Evolutionary conservation across 2,888 invertebrate species (phyloP).

Genomic region (Spodoptera picta): DNA sequence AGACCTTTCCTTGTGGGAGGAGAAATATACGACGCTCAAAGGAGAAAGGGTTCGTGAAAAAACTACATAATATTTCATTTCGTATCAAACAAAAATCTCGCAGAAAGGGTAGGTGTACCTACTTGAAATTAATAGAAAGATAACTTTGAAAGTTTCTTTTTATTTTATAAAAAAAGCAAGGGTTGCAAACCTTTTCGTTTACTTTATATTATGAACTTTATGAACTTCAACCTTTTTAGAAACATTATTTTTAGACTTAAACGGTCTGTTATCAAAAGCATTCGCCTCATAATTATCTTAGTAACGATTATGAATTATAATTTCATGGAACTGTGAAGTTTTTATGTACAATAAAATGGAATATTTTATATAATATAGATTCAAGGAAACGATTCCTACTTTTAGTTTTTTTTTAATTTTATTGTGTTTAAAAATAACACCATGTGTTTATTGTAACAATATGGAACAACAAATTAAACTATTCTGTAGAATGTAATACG

Average conservation of each 20-base stretch:
- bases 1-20: too few relatives aligned
- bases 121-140: conserved; percentile 82
- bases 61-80: conserved; percentile 43
- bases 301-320: conserved; percentile 1
- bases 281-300: conserved; percentile 13
- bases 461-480: too few relatives aligned
- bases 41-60: conserved; percentile 35
- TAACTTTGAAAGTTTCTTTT: conserved; percentile 72
- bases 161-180: conserved; percentile 78
- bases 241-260: conserved; percentile 46
- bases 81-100: conserved; percentile 59
- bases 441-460: too few relatives aligned
- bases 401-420: too few relatives aligned
- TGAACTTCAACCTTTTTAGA: conserved; percentile 60
- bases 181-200: conserved; percentile 72
- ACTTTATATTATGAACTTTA: conserved; percentile 74
- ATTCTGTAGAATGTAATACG: not conserved
- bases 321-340: conserved; percentile 4
- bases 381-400: too few relatives aligned
- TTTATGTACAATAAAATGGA: not conserved
- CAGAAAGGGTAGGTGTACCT: conserved; percentile 51
- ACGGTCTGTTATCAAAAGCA: conserved; percentile 6
- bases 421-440: too few relatives aligned
- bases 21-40: too few relatives aligned
- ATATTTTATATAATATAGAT: too few relatives aligned